A percentile compares a stretch with the other conserved stretches of the same genome.
phyloP scores from a whole-genome alignment of 2,113 vertebrate genomes.

The Anser brachyrhynchus region DNA sequence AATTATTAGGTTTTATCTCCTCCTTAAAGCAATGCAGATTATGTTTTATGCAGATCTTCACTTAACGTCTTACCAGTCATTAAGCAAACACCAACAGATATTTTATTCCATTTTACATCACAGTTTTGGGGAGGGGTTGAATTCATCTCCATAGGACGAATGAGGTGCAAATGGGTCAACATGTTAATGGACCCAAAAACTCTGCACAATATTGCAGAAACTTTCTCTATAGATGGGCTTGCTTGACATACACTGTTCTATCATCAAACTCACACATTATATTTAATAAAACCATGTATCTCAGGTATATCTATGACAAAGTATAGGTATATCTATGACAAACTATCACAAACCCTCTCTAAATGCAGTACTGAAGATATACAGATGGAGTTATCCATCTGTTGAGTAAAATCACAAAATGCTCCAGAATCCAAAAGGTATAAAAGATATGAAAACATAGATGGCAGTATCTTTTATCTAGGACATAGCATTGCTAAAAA shows the following conservation, averaged over 20 bases:
- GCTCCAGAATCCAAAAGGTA: not conserved
- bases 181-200: not conserved
- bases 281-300: not conserved
- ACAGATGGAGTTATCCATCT: not conserved
- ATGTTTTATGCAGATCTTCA: not conserved
- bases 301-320: not conserved
- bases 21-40: not conserved
- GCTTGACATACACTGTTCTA: not conserved
- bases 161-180: not conserved
- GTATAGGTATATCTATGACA: not conserved
- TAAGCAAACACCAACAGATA: not conserved
- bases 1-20: not conserved
- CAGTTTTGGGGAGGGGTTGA: not conserved
- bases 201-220: not conserved
- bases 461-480: slow-evolving; percentile 74
- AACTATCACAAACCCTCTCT: not conserved
- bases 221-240: not conserved
- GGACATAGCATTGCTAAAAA: slow-evolving; percentile 79
- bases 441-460: slow-evolving; percentile 8
- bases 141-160: not conserved
- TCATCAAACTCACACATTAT: not conserved
- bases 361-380: not conserved
- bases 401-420: not conserved
- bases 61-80: not conserved
- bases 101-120: not conserved